Base-by-base conservation (phyloP, 2,797 vertebrate species). In the Danio jaintianensis region DNA sequence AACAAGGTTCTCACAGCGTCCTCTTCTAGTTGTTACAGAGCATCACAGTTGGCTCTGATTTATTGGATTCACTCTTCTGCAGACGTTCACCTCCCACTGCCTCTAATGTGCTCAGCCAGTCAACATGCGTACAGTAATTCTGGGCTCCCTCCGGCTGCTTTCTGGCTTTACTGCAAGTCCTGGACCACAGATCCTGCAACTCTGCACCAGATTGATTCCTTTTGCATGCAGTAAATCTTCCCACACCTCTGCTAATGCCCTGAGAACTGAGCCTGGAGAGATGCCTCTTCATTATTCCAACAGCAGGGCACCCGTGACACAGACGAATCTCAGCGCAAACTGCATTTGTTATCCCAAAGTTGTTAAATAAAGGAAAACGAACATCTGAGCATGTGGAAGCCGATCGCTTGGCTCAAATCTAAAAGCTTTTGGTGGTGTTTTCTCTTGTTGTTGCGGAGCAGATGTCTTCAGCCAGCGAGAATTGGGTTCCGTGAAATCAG, bases 391-490 rank as follows among this genome's bases (percentile, higher is more conserved):
- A 15, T 61, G 66, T 58, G 43, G 43, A 69, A 78, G 68, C 3
- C 5, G 7, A 78, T 78, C 43, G 18, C 38, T 78, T 78, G 53
- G 52, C 63, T 36, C 2, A 1, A 58, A 36, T 69, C 7, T 59
- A 18, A 78, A 78, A 68, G 22, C 15, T 7, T 77, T 77, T 63
- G 11, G 0, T 6, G 8, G 16, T 42, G 15, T 77, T 62, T 29
- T 48, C n/a, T 16, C 42, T 47, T n/a, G 43, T 78, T 52, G 29
- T 53, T 75, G 45, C 47, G 58, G 75, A 70, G 52, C 76, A 79
- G 52, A 71, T 79, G 77, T 62, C 79, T 78, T 43, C 40, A 66
- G 47, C 72, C 76, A 72, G 73, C 7, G 40, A 64, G 77, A 82
- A 82, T 22, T 38, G 18, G 42, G 9, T 63, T 63, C 42, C 9